Percentiles rank a stretch among this genome's conserved stretches.
Conservation (phyloP, 2,888 invertebrate genomes). For the Ceratothoa steindachneri region DNA sequence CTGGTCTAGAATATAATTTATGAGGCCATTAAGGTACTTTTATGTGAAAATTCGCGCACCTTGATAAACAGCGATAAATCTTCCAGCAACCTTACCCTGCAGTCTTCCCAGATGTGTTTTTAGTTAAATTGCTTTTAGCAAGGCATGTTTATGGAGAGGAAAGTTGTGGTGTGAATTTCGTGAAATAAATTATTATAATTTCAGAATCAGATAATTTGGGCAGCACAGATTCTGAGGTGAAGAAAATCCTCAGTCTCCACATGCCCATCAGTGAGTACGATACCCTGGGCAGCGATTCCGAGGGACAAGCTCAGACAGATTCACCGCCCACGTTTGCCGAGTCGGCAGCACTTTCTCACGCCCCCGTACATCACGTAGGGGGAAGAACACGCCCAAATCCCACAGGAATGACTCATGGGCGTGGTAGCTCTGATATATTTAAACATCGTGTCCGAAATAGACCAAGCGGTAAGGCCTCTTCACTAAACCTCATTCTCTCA, state of each 20-base stretch:
- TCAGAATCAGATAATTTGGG: constrained; percentile 83
- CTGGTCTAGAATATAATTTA: too few relatives aligned
- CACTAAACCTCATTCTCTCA: too few relatives aligned
- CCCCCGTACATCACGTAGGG: constrained; percentile 34
- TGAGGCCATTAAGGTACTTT: too few relatives aligned
- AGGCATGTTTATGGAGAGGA: too few relatives aligned
- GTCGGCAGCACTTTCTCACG: constrained; percentile 57
- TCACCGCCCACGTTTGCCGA: constrained; percentile 54
- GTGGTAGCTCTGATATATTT: constrained; percentile 52
- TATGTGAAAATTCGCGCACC: too few relatives aligned
- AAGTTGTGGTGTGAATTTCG: too few relatives aligned
- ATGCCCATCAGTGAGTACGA: constrained; percentile 91
- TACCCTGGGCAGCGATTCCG: constrained; percentile 75
- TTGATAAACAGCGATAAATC: too few relatives aligned
- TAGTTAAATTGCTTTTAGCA: too few relatives aligned
- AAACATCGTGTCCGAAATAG: constrained; percentile 40
- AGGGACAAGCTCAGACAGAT: constrained; percentile 58
- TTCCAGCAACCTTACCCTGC: too few relatives aligned
- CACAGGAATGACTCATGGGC: constrained; percentile 21
- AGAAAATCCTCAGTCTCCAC: constrained; percentile 86
- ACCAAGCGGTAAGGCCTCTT: constrained; percentile 26
- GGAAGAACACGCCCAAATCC: constrained; percentile 55
- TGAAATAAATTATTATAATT: constrained; percentile 15
- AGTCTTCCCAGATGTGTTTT: too few relatives aligned
- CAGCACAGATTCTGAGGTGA: constrained; percentile 90